Evolutionary conservation across 2,888 invertebrate genomes (phyloP).

Genomic region (Chaetogeoica ovagalla): DNA sequence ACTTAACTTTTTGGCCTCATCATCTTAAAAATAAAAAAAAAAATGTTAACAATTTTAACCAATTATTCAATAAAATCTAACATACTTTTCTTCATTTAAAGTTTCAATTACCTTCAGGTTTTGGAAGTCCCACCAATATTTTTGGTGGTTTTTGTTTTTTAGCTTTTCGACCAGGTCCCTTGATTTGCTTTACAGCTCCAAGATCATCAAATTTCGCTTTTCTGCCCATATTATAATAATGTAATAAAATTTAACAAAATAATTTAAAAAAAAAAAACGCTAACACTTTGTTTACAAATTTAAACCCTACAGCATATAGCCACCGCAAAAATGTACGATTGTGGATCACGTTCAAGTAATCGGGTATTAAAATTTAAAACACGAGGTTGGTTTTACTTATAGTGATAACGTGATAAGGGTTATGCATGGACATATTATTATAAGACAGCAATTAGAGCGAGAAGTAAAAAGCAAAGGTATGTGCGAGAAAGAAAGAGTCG

Average conservation of each 20-base stretch:
- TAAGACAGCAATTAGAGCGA: no score
- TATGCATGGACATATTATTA: no score
- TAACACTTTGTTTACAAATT: not conserved
- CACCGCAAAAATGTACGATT: no score
- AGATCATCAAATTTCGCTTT: constrained; percentile 79
- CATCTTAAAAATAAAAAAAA: constrained; percentile 54
- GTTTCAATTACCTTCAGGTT: constrained; percentile 25
- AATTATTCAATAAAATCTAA: not conserved
- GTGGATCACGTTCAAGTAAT: no score
- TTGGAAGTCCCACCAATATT: constrained; percentile 65
- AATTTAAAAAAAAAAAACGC: not conserved
- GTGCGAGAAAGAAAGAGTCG: no score
- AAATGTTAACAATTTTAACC: constrained; percentile 2
- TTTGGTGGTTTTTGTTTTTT: constrained; percentile 83
- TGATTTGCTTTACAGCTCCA: constrained; percentile 74
- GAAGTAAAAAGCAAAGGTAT: no score
- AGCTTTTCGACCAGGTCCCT: constrained; percentile 73
- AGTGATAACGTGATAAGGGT: no score
- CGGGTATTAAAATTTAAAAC: no score
- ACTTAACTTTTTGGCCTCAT: constrained; percentile 66
- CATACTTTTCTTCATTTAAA: not conserved
- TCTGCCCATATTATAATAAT: constrained; percentile 71
- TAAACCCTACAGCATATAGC: no score
- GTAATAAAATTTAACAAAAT: not conserved
- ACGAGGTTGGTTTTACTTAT: no score